Conservation (phyloP, 2,888 invertebrate genomes). For the Nowickia ferox region DNA sequence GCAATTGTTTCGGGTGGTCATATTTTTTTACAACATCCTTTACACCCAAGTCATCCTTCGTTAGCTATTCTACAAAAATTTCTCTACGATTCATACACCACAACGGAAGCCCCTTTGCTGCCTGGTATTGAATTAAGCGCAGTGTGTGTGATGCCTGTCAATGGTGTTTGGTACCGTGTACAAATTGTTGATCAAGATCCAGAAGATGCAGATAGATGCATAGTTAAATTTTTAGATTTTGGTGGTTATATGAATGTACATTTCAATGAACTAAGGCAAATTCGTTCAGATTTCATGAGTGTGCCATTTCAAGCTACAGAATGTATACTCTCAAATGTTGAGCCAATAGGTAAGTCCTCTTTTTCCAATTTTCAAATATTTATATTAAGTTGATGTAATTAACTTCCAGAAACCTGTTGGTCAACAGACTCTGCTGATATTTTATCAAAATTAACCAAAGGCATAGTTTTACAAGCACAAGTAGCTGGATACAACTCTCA, state of each 20-base stretch:
- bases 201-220: conserved; percentile 84
- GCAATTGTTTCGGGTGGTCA: conserved; percentile 93
- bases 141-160: conserved; percentile 93
- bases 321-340: conserved; percentile 95
- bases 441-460: conserved; percentile 91
- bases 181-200: conserved; percentile 88
- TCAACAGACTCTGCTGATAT: conserved; percentile 90
- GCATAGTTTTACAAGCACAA: conserved; percentile 94
- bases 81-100: conserved; percentile 92
- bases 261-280: conserved; percentile 92
- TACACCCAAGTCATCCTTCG: conserved; percentile 95
- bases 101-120: conserved; percentile 90
- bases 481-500: conserved; percentile 91
- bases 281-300: conserved; percentile 95
- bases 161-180: conserved; percentile 94
- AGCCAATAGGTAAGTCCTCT: conserved; percentile 87
- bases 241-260: conserved; percentile 95
- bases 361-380: not conserved
- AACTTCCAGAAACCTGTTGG: conserved; percentile 86
- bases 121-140: conserved; percentile 91
- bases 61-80: conserved; percentile 91
- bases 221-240: conserved; percentile 96
- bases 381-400: conserved; percentile 5
- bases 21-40: conserved; percentile 97
- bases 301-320: conserved; percentile 99